Evolutionary conservation across 2,888 invertebrate species (phyloP), one percentile per base, ranked within the genome.

Genomic region (Mactromeris polynyma): DNA sequence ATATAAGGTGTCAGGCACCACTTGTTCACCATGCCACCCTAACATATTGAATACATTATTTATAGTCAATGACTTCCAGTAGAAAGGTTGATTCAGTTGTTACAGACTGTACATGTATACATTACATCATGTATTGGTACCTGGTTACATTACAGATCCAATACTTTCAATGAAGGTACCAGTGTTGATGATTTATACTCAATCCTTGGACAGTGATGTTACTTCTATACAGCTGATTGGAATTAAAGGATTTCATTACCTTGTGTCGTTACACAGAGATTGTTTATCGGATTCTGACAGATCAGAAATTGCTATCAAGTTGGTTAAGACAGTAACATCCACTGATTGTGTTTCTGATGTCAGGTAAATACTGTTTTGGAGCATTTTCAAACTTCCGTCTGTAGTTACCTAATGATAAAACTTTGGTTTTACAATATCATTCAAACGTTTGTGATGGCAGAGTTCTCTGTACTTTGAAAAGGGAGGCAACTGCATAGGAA

Each of bases 101-200:
- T n/a, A n/a, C n/a, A n/a, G n/a, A n/a, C n/a, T n/a, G n/a, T n/a
- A n/a, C n/a, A n/a, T n/a, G n/a, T n/a, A n/a, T n/a, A n/a, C n/a
- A n/a, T n/a, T n/a, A n/a, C n/a, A n/a, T n/a, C n/a, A n/a, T n/a
- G n/a, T 2, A 54, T 54, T 64, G 38, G 21, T 9, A 17, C 77
- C 77, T 14, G 0, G 4, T 36, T 36, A 36, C 26, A 31, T 78
- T 81, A 81, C 51, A 84, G 84, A 89, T 83, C 93, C 93, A 33
- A 11, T 93, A 19, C 46, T 87, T 14, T 78, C 85, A 9, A 51
- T 80, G 21, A 93, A 90, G 81, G 89, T 90, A 40, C 89, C 84
- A 2, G 21, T 92, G 11, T 46, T 90, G n/a, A 9, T 19, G 3
- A 84, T 92, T 6, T 90, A 89, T 78, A 89, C 82, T 3, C 83